Evolutionary conservation across 2,888 invertebrate species (phyloP).

Genomic region (Erebia epiphron): DNA sequence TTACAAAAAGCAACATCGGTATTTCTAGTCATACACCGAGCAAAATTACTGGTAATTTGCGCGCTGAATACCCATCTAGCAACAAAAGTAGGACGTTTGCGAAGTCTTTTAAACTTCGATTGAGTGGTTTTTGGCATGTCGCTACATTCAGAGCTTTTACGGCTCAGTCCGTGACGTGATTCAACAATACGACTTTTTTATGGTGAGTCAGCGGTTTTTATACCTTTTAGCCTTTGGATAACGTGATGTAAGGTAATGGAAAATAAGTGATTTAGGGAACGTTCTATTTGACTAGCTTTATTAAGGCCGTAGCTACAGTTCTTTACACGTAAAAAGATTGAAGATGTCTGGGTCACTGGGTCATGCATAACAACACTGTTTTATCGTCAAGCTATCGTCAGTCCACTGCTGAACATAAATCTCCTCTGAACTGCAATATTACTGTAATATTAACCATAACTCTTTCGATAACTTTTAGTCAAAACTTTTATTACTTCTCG

Average conservation of each 20-base stretch:
- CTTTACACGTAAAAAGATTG: too few relatives aligned
- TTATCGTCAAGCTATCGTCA: too few relatives aligned
- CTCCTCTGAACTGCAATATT: too few relatives aligned
- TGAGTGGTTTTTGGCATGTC: conserved; percentile 38
- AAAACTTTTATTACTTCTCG: too few relatives aligned
- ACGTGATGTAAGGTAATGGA: conserved; percentile 10
- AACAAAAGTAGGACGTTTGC: conserved; percentile 34
- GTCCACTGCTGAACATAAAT: too few relatives aligned
- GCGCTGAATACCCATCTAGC: conserved; percentile 27
- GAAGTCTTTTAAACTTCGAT: conserved; percentile 35
- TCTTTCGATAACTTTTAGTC: too few relatives aligned
- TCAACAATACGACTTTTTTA: conserved; percentile 25
- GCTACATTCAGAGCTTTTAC: conserved; percentile 33
- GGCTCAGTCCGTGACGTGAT: conserved; percentile 29
- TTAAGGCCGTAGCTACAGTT: not conserved
- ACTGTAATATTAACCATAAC: too few relatives aligned
- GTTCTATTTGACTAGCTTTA: not conserved
- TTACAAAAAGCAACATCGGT: not conserved
- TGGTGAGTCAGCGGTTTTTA: conserved; percentile 27
- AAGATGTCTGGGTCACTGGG: too few relatives aligned
- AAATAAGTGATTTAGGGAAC: conserved; percentile 16
- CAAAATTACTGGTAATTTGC: conserved; percentile 30
- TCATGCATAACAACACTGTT: too few relatives aligned
- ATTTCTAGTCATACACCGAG: conserved; percentile 13
- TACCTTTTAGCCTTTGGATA: conserved; percentile 18